These are phyloP conservation scores for Phasia obesa DNA, from an alignment of 2,888 invertebrate species.

Conservation along the genomic window DNA sequence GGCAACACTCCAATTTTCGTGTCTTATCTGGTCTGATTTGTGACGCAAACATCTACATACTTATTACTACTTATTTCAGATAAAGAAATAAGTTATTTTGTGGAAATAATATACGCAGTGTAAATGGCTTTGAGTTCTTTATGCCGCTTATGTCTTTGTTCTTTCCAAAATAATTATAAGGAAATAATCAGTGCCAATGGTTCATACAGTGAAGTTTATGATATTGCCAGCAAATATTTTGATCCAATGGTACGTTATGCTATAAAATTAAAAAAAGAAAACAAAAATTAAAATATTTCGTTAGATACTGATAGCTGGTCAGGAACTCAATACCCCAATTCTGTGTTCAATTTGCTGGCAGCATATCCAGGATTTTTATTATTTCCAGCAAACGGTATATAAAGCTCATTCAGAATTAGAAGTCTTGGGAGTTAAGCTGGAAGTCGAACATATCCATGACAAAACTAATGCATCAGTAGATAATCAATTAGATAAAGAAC, in stretches of 20 bases:
- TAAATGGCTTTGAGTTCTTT: neutral
- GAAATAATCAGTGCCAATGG: neutral
- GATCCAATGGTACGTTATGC: neutral
- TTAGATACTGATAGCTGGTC: neutral
- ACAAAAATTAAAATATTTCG: neutral
- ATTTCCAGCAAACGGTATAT: conserved; percentile 52
- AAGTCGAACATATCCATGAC: neutral
- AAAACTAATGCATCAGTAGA: neutral
- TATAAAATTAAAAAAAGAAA: neutral
- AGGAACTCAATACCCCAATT: conserved; percentile 6
- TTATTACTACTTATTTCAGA: too few species aligned
- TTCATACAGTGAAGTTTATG: neutral
- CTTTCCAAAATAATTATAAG: neutral
- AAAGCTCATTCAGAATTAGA: neutral
- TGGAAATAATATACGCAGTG: neutral
- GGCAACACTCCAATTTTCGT: too few species aligned
- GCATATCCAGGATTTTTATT: conserved; percentile 61
- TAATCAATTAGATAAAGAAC: neutral
- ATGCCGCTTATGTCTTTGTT: neutral
- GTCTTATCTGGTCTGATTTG: too few species aligned
- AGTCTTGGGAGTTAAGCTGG: neutral
- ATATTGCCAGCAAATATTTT: conserved; percentile 2
- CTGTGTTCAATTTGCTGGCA: conserved; percentile 62
- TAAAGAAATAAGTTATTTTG: too few species aligned
- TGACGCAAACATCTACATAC: too few species aligned